Evolutionary conservation across 2,113 vertebrate species (phyloP).

Genomic region (Lagopus muta): DNA sequence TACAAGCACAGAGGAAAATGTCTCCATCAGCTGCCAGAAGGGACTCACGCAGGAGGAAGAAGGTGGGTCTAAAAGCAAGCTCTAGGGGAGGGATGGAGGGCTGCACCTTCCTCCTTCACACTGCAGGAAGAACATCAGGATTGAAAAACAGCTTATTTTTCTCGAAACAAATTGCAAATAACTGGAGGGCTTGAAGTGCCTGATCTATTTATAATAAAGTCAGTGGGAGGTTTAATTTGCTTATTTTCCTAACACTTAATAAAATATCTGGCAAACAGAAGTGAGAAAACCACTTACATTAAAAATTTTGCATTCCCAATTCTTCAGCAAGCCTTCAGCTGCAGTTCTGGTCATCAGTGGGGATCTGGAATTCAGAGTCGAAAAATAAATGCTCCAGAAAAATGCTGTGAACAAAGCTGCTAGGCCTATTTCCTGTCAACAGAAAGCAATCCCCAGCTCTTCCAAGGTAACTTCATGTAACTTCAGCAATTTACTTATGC

Average conservation of each 20-base stretch:
- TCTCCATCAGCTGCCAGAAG: not conserved
- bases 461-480: not conserved
- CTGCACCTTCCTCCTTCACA: not conserved
- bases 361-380: not conserved
- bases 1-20: rapidly evolving
- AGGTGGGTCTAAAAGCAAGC: constrained; percentile 1
- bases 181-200: constrained; percentile 5
- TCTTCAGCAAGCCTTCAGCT: not conserved
- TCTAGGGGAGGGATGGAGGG: not conserved
- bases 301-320: not conserved
- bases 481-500: not conserved
- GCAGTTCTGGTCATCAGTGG: not conserved
- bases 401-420: not conserved
- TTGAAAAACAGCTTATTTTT: not conserved
- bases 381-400: not conserved
- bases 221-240: constrained; percentile 33
- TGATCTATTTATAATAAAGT: constrained; percentile 39
- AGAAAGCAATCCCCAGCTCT: not conserved
- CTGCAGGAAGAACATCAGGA: not conserved
- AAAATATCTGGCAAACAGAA: constrained; percentile 49
- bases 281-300: constrained; percentile 39
- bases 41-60: not conserved
- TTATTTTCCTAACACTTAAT: constrained; percentile 56
- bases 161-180: not conserved
- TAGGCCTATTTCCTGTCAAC: not conserved